These are phyloP conservation scores for Coregonus suidteri DNA, from an alignment of 2,797 vertebrate species.

Conservation along the genomic window DNA sequence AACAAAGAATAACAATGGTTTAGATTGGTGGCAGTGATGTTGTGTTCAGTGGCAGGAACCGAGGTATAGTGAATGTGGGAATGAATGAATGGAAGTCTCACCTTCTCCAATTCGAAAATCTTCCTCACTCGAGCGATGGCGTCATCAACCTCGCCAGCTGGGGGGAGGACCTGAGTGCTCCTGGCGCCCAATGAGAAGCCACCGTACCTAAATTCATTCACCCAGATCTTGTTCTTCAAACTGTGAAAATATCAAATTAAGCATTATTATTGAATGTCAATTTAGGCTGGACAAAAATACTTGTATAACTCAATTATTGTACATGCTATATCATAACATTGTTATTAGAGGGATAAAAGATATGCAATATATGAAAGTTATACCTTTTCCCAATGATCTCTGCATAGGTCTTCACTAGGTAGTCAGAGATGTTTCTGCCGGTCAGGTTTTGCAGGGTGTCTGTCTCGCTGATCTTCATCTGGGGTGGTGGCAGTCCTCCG, in stretches of 20 bases:
- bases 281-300: background rate
- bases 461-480: slow-evolving; percentile 85
- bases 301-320: background rate
- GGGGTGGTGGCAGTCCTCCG: slow-evolving; percentile 90
- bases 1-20: background rate
- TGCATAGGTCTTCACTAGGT: slow-evolving; percentile 94
- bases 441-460: slow-evolving; percentile 92
- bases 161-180: slow-evolving; percentile 85
- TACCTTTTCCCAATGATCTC: slow-evolving; percentile 97
- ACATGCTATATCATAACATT: too few species aligned
- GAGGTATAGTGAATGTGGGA: too few species aligned
- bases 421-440: slow-evolving; percentile 93
- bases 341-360: too few species aligned
- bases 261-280: background rate
- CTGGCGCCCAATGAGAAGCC: slow-evolving; percentile 94
- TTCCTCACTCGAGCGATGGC: slow-evolving; percentile 86
- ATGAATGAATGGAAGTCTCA: slow-evolving; percentile 43
- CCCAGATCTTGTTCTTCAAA: slow-evolving; percentile 94
- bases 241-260: slow-evolving; percentile 63
- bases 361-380: background rate
- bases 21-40: background rate
- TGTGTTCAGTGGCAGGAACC: background rate
- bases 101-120: slow-evolving; percentile 84
- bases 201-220: slow-evolving; percentile 98
- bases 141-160: slow-evolving; percentile 86